Evolutionary conservation across 2,888 invertebrate genomes (phyloP).

Genomic region (Willowsia nigromaculata): DNA sequence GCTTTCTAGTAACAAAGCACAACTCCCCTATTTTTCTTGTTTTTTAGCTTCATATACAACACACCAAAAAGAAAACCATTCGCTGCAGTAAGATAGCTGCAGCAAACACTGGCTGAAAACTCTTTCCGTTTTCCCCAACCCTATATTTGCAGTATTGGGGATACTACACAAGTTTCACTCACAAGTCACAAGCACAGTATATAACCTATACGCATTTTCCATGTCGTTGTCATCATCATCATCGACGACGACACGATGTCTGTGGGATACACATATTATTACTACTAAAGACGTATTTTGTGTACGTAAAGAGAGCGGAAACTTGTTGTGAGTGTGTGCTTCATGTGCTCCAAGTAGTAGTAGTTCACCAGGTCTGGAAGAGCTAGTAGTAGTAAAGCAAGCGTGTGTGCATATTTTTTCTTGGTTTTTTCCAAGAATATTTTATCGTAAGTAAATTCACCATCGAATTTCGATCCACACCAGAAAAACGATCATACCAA

Average conservation of each 20-base stretch:
- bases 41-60: neutral
- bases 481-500: neutral
- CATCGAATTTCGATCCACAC: constrained; percentile 16
- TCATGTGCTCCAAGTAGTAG: constrained; percentile 38
- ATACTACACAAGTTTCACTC: constrained; percentile 22
- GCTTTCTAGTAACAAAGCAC: neutral
- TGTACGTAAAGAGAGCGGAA: constrained; percentile 6
- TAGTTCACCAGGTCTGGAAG: neutral
- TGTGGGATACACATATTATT: constrained; percentile 60
- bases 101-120: neutral
- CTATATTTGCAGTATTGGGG: neutral
- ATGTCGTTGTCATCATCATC: constrained; percentile 52
- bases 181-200: neutral
- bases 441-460: constrained; percentile 27
- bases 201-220: neutral
- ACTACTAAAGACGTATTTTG: constrained; percentile 25
- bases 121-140: neutral
- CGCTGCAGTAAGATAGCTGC: neutral
- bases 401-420: neutral
- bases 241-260: constrained; percentile 57
- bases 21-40: constrained; percentile 3
- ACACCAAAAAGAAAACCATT: neutral
- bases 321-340: constrained; percentile 55
- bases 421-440: neutral
- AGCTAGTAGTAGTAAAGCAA: neutral